Percentiles rank a stretch among this genome's conserved stretches.
Conservation (phyloP, 2,113 vertebrate species). For the Hypocryptadius cinnamomeus region DNA sequence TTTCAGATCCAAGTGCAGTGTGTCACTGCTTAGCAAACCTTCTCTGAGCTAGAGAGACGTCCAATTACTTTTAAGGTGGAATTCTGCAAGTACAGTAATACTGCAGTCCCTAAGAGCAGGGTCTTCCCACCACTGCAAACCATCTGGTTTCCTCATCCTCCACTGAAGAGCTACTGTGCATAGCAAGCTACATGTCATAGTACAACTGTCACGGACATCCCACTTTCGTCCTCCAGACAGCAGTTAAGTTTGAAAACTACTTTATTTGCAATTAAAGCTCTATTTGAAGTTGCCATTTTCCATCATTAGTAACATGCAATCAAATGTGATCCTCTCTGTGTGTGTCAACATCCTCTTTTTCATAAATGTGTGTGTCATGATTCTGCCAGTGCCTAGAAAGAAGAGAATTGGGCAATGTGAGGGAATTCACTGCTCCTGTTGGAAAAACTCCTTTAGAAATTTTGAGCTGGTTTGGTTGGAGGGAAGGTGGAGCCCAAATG, state of each 20-base stretch:
- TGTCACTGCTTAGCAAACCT: constrained; percentile 74
- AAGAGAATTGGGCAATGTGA: not conserved
- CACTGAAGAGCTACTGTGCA: not conserved
- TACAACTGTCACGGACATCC: not conserved
- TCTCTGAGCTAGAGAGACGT: constrained; percentile 23
- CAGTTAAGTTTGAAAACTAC: not conserved
- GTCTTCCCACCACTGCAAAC: not conserved
- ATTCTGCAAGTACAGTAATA: constrained; percentile 30
- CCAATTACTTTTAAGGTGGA: constrained; percentile 76
- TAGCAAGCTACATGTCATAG: not conserved
- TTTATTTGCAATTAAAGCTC: not conserved
- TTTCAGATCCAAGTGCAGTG: constrained; percentile 73
- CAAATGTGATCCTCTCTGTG: not conserved
- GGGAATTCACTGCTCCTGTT: not conserved
- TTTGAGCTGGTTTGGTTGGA: not conserved
- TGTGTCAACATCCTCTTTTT: not conserved
- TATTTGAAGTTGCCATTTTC: not conserved
- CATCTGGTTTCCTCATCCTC: not conserved
- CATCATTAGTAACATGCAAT: not conserved
- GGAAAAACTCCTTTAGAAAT: not conserved
- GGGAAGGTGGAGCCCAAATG: not conserved
- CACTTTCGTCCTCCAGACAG: not conserved
- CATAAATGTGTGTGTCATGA: not conserved
- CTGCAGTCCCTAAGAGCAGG: not conserved
- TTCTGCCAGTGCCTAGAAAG: not conserved